phyloP scores from a whole-genome alignment of 2,797 vertebrate species.

The Platalea minor region DNA sequence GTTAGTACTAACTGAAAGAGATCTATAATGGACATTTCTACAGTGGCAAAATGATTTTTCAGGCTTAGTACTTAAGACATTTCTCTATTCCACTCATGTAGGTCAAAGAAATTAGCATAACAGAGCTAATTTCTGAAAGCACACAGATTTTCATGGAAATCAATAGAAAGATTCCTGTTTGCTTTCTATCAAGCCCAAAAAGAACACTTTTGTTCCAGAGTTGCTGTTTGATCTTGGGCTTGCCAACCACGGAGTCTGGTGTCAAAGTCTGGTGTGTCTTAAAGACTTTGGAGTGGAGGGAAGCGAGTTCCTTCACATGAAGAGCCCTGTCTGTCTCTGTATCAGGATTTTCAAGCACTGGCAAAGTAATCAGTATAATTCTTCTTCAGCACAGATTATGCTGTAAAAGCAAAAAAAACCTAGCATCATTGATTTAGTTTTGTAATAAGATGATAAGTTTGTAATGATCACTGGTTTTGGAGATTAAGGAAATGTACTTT shows the following conservation, averaged over 20 bases:
- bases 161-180: neutral
- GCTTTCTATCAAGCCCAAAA: neutral
- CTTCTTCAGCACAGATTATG: conserved; percentile 49
- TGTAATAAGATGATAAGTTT: conserved; percentile 63
- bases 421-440: conserved; percentile 58
- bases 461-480: conserved; percentile 51
- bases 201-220: fast-evolving
- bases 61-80: neutral
- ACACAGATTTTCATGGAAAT: neutral
- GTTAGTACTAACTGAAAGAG: neutral
- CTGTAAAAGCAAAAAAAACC: conserved; percentile 53
- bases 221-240: neutral
- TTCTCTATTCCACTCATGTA: neutral
- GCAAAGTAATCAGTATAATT: conserved; percentile 61
- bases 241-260: neutral
- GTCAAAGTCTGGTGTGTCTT: neutral
- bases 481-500: conserved; percentile 63
- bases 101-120: neutral
- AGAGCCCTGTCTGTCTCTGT: neutral
- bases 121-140: neutral
- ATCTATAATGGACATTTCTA: neutral
- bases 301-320: neutral
- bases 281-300: neutral
- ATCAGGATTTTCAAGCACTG: conserved; percentile 2
- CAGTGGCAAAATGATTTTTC: neutral